Base-by-base conservation (phyloP, 2,888 invertebrate species). In the Drosophila glabriapex region DNA sequence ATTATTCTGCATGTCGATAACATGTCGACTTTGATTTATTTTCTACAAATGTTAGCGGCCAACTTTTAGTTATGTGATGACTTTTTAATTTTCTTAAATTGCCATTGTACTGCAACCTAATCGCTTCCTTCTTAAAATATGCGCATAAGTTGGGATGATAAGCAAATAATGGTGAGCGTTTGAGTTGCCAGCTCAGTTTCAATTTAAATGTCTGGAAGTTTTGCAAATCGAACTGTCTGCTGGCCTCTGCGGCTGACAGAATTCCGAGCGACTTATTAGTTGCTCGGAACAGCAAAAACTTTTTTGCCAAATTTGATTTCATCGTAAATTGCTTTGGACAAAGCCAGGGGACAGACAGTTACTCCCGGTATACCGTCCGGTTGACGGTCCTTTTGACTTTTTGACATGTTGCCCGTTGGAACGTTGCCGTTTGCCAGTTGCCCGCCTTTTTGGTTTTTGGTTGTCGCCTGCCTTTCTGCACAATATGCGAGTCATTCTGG, bases 231-330 rank as follows among this genome's bases (percentile, higher is more conserved):
- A 77, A 69, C 39, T 46, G 9, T 16, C 46, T 53, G 67, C 16
- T 19, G 29, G 52, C n/a, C n/a, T 9, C 22, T 29, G 29, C 5
- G 31, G 46, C 41, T 54, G 58, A 25, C 33, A 43, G 37, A 73
- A 63, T 41, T 54, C 53, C 22, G 29, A 58, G 64, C 39, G 35
- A 64, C 69, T 67, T 78, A 78, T 78, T 74, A 74, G 70, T 70
- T 50, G 43, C 52, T 16, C 49, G 55, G 49, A 39, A 69, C 19
- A 37, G 61, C 33, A 54, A 66, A 74, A 80, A 70, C 39, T 66
- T 80, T 68, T 83, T 72, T 68, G 76, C 60, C 73, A 82, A 86
- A 84, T 82, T 86, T 83, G 79, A 83, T 83, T 79, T 78, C 72
- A 85, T 68, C 58, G 76, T 61, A 79, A 80, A 74, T 78, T 75